Percentiles rank a stretch among this genome's conserved stretches.
Evolutionary conservation across 2,113 vertebrate species (phyloP).

Genomic region (Peromyscus leucopus): DNA sequence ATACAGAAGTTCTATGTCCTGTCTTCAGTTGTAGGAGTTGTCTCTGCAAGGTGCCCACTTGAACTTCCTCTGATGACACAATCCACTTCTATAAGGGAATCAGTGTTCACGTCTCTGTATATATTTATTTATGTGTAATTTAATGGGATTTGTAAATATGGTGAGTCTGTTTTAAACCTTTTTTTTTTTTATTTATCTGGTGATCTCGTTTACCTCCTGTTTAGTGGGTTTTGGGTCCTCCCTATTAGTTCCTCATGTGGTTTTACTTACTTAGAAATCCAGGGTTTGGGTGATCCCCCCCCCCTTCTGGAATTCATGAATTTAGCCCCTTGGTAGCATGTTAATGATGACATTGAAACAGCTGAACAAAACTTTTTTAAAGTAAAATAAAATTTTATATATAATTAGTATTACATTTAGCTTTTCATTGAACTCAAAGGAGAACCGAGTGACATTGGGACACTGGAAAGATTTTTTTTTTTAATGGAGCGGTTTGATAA

Average conservation of each 20-base stretch:
- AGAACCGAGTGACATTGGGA: conserved; percentile 87
- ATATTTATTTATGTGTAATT: conserved; percentile 99
- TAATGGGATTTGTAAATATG: conserved; percentile 99
- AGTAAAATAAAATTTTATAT: conserved; percentile 94
- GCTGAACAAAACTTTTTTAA: conserved; percentile 93
- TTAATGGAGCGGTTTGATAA: conserved; percentile 93
- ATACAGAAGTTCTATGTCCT: conserved; percentile 95
- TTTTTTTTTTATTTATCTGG: conserved; percentile 99
- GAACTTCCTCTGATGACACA: conserved; percentile 97
- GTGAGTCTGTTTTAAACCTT: conserved; percentile 99
- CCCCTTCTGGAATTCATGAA: conserved; percentile 94
- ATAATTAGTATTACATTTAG: conserved; percentile 94
- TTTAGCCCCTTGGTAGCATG: conserved; percentile 99
- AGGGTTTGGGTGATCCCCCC: conserved; percentile 92
- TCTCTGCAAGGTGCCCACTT: conserved; percentile 93
- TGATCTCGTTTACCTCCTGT: conserved; percentile 98
- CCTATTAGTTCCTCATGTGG: conserved; percentile 98
- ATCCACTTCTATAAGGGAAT: conserved; percentile 99
- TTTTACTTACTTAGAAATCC: conserved; percentile 97
- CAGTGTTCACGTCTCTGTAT: conserved; percentile 99
- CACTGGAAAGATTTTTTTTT: conserved; percentile 88
- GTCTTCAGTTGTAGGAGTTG: conserved; percentile 95
- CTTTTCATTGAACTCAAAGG: conserved; percentile 90
- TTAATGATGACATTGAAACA: conserved; percentile 96
- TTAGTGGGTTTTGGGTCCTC: conserved; percentile 99